A percentile compares a stretch with the other conserved stretches of the same genome.
phyloP scores from a whole-genome alignment of 1,140 invertebrate species.

The Papilio glaucus region DNA sequence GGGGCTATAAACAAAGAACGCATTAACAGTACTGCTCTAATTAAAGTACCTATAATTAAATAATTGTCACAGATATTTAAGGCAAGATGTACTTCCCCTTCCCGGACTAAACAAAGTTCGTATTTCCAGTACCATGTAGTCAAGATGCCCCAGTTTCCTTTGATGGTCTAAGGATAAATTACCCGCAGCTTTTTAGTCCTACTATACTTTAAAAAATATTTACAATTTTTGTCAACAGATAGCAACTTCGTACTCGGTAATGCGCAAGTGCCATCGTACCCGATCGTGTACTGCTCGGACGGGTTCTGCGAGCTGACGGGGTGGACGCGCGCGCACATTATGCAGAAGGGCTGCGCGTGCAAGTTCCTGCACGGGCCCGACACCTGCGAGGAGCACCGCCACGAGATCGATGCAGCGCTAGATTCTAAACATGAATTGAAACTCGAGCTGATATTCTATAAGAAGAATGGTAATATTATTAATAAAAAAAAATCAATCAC shows the following conservation, averaged over 20 bases:
- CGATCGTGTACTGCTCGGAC: constrained; percentile 99
- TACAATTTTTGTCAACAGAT: constrained; percentile 85
- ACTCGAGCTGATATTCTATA: constrained; percentile 96
- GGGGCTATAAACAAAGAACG: too few relatives aligned
- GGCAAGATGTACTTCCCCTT: too few relatives aligned
- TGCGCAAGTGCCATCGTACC: constrained; percentile 95
- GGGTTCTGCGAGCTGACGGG: constrained; percentile 98
- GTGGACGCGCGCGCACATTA: constrained; percentile 96
- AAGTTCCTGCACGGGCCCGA: constrained; percentile 97
- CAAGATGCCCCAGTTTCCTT: too few relatives aligned
- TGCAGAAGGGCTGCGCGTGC: constrained; percentile 98
- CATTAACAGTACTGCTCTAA: too few relatives aligned
- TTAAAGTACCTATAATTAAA: too few relatives aligned
- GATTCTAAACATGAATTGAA: constrained; percentile 96
- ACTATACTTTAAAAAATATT: too few relatives aligned
- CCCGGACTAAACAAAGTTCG: too few relatives aligned
- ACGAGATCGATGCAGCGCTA: constrained; percentile 94
- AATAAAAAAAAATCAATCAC: background rate
- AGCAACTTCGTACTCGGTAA: constrained; percentile 99
- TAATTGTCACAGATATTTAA: too few relatives aligned
- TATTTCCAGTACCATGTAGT: too few relatives aligned
- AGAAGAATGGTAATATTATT: constrained; percentile 91
- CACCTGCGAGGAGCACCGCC: constrained; percentile 94
- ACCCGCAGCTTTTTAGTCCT: too few relatives aligned
- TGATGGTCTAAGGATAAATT: too few relatives aligned